Percentiles rank a stretch among this genome's conserved stretches.
These are phyloP conservation scores for Aporophyla nigra DNA, from an alignment of 2,888 invertebrate genomes.

Conservation along the genomic window DNA sequence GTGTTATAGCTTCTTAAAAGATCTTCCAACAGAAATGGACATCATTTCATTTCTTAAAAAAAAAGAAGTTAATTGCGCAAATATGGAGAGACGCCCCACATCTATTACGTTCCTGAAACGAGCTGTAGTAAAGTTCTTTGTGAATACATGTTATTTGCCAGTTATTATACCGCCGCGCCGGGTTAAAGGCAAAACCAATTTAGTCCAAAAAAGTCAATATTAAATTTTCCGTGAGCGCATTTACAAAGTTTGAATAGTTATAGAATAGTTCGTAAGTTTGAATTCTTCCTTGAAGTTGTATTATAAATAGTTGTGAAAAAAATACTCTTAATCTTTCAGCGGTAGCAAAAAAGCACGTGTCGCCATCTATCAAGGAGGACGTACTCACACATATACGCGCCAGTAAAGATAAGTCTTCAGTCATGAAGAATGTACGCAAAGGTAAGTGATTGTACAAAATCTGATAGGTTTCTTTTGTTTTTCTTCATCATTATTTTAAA, in stretches of 20 bases:
- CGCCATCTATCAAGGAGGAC: slow-evolving; percentile 47
- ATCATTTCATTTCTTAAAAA: background rate
- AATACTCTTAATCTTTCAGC: slow-evolving; percentile 29
- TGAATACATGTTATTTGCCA: background rate
- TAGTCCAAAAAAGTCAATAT: too few relatives aligned
- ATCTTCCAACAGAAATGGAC: background rate
- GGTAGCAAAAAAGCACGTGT: slow-evolving; percentile 48
- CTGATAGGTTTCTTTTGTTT: background rate
- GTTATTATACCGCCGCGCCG: background rate
- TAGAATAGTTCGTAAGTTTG: background rate
- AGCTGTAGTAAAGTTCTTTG: background rate
- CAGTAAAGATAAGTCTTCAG: slow-evolving; percentile 26
- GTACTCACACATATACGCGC: slow-evolving; percentile 16
- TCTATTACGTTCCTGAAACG: background rate
- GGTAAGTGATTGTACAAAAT: slow-evolving; percentile 20
- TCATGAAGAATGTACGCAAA: slow-evolving; percentile 48
- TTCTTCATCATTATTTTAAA: background rate
- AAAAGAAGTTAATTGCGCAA: background rate
- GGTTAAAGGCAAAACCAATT: too few relatives aligned
- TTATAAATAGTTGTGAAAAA: background rate
- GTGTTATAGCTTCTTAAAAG: background rate
- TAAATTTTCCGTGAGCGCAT: too few relatives aligned
- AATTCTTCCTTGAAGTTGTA: background rate
- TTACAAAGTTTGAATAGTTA: too few relatives aligned
- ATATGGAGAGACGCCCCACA: background rate